phyloP scores from a whole-genome alignment of 2,888 invertebrate genomes.

The Ectemnius lituratus region DNA sequence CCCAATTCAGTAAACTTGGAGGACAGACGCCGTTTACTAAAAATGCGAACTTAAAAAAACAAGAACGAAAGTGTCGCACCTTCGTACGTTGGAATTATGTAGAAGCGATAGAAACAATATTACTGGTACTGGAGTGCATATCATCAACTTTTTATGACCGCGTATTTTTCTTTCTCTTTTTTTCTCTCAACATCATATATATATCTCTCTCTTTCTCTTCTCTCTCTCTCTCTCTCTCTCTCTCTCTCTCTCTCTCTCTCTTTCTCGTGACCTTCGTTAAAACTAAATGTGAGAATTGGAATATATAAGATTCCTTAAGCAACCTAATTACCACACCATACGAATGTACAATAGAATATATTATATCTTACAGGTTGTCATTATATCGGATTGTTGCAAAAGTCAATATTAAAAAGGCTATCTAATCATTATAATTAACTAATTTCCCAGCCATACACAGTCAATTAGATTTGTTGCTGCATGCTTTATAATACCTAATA shows the following conservation, averaged over 20 bases:
- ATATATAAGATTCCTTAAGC: too few species aligned
- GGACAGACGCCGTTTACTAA: slow-evolving; percentile 64
- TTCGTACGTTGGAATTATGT: slow-evolving; percentile 48
- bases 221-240: too few species aligned
- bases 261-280: too few species aligned
- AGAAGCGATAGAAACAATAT: slow-evolving; percentile 58
- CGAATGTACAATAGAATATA: too few species aligned
- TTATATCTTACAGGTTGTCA: too few species aligned
- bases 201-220: too few species aligned
- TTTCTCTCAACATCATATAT: too few species aligned
- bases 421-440: slow-evolving; percentile 4
- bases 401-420: slow-evolving; percentile 5
- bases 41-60: slow-evolving; percentile 54
- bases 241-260: too few species aligned
- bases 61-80: slow-evolving; percentile 40
- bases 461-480: slow-evolving; percentile 7
- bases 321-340: too few species aligned
- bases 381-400: too few species aligned
- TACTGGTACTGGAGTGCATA: slow-evolving; percentile 35
- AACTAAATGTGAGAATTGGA: too few species aligned
- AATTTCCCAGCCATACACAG: not conserved
- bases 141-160: not conserved
- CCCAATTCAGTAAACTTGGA: slow-evolving; percentile 59
- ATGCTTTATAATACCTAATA: slow-evolving; percentile 28
- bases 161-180: too few species aligned